Base-by-base conservation (phyloP, 2,113 vertebrate genomes). In the Caretta caretta region DNA sequence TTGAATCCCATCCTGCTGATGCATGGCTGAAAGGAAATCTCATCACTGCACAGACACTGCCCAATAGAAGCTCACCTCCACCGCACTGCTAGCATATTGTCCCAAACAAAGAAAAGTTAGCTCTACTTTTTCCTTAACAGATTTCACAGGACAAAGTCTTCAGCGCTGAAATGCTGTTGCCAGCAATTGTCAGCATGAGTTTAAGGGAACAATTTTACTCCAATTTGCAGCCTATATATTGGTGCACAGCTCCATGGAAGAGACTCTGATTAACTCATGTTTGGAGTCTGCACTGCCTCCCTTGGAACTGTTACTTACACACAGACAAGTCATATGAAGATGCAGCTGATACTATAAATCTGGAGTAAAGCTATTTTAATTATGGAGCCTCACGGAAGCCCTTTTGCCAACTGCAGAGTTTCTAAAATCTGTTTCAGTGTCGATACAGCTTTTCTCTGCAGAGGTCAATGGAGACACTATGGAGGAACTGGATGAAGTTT, bases 101-200 rank as follows among this genome's bases (percentile, higher is more conserved):
- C 13, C 38, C 75, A 78, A 48, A 48, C 79, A 11, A 57, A 2
- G n/a, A 53, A 80, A 51, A 20, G 31, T 5, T 25, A 46, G 29
- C 31, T 13, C 4, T 5, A 35, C 35, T 62, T 42, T 72, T 35
- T 48, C 8, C 80, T 62, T 3, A 42, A n/a, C 2, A 62, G 82
- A 16, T 59, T 42, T 56, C 29, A 69, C 65, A 50, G 0, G 0
- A 50, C 14, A 27, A 35, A 62, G 9, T 31, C 29, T 92, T 56
- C 83, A 24, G 59, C 19, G 46, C 76, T 51, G 49, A 51, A 76
- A 19, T 0, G 5, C 0, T 4, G 49, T 46, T 80, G 80, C 31
- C 72, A 88, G 50, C 29, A 20, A 75, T 38, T 29, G 84, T 49
- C 76, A 51, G 5, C 11, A 49, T 56, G 51, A 80, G 14, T 29